Percentiles rank a stretch among this genome's conserved stretches.
Conservation (phyloP, 2,797 vertebrate genomes). For the Gadopsis bispinosus region DNA sequence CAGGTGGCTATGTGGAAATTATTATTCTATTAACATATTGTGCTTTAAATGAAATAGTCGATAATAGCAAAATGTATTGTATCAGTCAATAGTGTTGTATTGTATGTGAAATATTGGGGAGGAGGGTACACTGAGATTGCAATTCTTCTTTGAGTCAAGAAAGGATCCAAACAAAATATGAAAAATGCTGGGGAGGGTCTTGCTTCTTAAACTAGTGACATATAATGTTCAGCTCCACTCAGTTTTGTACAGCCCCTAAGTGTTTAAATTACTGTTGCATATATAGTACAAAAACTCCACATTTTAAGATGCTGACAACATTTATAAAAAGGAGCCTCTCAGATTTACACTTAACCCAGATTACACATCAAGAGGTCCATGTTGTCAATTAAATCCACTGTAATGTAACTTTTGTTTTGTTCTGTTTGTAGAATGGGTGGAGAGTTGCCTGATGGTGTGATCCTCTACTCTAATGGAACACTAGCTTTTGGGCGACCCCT, state of each 20-base stretch:
- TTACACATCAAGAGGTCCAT: neutral
- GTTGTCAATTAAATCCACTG: neutral
- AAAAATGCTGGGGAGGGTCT: neutral
- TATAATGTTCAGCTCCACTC: neutral
- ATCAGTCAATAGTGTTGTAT: neutral
- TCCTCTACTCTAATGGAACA: conserved; percentile 79
- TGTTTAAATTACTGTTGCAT: neutral
- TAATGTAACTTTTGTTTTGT: conserved; percentile 1
- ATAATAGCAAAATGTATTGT: neutral
- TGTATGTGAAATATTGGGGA: neutral
- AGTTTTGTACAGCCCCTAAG: neutral
- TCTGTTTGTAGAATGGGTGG: conserved; percentile 79
- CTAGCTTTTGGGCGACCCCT: conserved; percentile 86
- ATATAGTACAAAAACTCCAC: neutral
- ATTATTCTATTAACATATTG: neutral
- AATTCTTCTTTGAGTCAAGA: neutral
- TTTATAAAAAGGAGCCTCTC: neutral
- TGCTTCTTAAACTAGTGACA: neutral
- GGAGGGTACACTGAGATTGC: neutral
- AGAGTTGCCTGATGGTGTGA: conserved; percentile 84
- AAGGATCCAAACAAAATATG: neutral
- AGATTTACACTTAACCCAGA: neutral
- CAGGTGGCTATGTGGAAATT: neutral
- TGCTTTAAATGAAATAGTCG: neutral
- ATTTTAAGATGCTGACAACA: neutral